phyloP scores from a whole-genome alignment of 2,797 vertebrate species.

The Scomberomorus guttatus region DNA sequence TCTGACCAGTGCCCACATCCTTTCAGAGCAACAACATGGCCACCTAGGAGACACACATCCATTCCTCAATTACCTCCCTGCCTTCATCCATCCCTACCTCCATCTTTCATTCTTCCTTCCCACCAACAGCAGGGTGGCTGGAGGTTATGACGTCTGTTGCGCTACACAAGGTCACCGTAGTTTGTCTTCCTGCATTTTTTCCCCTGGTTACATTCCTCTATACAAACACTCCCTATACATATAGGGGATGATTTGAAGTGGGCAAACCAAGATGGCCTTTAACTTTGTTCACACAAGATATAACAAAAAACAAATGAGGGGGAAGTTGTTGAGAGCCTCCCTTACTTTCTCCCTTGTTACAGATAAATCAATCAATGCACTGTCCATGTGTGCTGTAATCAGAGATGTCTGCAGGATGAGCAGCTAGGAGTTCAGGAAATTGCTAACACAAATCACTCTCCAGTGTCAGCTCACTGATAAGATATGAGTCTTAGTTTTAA shows the following conservation, averaged over 20 bases:
- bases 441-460: constrained; percentile 38
- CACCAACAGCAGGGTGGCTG: constrained; percentile 51
- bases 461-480: constrained; percentile 17
- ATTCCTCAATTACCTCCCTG: constrained; percentile 66
- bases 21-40: constrained; percentile 72
- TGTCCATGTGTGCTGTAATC: constrained; percentile 25
- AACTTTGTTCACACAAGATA: constrained; percentile 46
- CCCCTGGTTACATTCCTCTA: constrained; percentile 61
- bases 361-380: constrained; percentile 46
- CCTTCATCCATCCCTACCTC: constrained; percentile 56
- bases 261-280: constrained; percentile 76
- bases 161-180: constrained; percentile 50
- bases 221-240: constrained; percentile 54
- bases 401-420: constrained; percentile 26
- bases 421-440: constrained; percentile 24
- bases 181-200: constrained; percentile 67
- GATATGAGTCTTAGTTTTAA: neutral
- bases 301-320: constrained; percentile 42
- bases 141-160: constrained; percentile 60
- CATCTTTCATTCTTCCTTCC: constrained; percentile 65
- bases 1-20: constrained; percentile 80
- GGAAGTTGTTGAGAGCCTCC: constrained; percentile 18
- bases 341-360: constrained; percentile 26
- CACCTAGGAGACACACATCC: constrained; percentile 77
- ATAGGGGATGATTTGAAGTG: constrained; percentile 64